Evolutionary conservation across 2,797 vertebrate species (phyloP), one percentile per base, ranked within the genome.

Genomic region (Ptychobarbus kaznakovi): DNA sequence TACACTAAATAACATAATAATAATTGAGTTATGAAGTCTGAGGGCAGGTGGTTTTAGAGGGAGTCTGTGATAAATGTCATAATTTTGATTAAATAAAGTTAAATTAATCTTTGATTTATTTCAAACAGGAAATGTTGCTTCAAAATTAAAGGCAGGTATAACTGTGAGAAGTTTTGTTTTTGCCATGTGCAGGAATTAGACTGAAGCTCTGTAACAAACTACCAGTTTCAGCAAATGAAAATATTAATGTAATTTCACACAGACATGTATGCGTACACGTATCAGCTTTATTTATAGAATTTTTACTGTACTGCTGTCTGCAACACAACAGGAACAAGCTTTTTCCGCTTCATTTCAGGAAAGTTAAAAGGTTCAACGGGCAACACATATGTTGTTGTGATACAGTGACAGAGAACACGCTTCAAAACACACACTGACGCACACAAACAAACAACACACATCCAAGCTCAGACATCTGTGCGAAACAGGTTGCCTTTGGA

Each of bases 311-410:
- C n/a, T 25, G 66, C 63, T 65, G 51, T 69, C 61, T 35, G 15
- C 25, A 58, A 46, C 89, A 94, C 93, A 95, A 95, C 94, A 95
- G 95, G 94, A 95, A 95, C 89, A 90, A 93, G 93, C 93, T 95
- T 94, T 92, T 94, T 92, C 77, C 91, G 46, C 88, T 90, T 94
- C 93, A 92, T 93, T 94, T 94, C 90, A 94, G 92, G 92, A 93
- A 95, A 93, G 93, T 93, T 91, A 92, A 92, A 92, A 56, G 90
- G 89, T 83, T 87, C 80, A 91, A 92, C 92, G 92, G 92, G 93
- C 93, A 89, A 93, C 91, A 91, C 87, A 83, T 69, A 75, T 87
- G 86, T 82, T 83, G 74, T 83, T 86, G 46, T 77, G 77, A 74
- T 68, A 22, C 8, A 38, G 28, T 25, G 28, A 63, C 49, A 63